These are phyloP conservation scores for Diorhabda sublineata DNA, from an alignment of 1,140 invertebrate genomes.

Conservation along the genomic window DNA sequence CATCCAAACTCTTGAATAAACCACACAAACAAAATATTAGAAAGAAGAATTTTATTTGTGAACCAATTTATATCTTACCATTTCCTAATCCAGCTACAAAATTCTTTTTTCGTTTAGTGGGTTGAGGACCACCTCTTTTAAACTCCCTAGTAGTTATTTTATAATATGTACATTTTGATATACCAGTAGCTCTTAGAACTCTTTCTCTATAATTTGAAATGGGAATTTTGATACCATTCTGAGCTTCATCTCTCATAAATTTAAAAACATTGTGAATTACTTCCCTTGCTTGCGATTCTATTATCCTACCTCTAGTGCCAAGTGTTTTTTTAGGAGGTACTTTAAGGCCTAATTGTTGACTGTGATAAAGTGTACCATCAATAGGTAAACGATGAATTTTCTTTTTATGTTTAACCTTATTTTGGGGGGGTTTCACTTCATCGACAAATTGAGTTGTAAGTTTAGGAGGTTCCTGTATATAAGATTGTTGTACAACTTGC, in stretches of 20 bases:
- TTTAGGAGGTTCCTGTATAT: not conserved
- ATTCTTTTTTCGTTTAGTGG: slow-evolving; percentile 8
- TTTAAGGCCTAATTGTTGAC: slow-evolving; percentile 13
- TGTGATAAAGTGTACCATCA: slow-evolving; percentile 11
- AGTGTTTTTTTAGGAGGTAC: slow-evolving; percentile 8
- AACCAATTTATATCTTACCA: too few species aligned
- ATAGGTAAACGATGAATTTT: slow-evolving; percentile 9
- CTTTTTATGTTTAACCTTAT: slow-evolving; percentile 9
- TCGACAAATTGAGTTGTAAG: not conserved
- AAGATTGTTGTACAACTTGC: not conserved
- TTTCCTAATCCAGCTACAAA: too few species aligned
- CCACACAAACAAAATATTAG: not conserved
- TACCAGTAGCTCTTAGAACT: slow-evolving; percentile 20
- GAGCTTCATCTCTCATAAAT: slow-evolving; percentile 24
- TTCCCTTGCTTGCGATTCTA: slow-evolving; percentile 21
- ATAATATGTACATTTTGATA: slow-evolving; percentile 19
- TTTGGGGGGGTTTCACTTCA: not conserved
- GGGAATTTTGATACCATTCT: slow-evolving; percentile 18
- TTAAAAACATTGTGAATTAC: slow-evolving; percentile 22
- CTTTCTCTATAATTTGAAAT: slow-evolving; percentile 22
- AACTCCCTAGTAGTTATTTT: slow-evolving; percentile 18
- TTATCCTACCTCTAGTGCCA: slow-evolving; percentile 14
- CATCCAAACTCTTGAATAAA: not conserved
- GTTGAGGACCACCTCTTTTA: slow-evolving; percentile 8
- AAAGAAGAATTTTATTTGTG: not conserved